phyloP scores from a whole-genome alignment of 1,140 invertebrate genomes.

The Caenorhabditis tropicalis region DNA sequence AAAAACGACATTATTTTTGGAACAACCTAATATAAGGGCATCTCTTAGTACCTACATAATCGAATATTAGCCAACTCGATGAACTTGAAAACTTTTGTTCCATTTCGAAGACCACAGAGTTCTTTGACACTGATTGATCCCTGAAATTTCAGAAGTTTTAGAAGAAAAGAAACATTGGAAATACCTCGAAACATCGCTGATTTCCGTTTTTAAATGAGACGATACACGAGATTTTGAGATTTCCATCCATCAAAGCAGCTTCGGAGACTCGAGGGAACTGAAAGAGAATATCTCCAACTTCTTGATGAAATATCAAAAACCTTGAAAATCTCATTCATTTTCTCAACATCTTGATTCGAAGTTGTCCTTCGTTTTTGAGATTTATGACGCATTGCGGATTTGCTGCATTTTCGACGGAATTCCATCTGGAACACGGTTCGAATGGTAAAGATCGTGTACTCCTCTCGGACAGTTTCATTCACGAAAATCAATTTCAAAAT shows the following conservation, averaged over 20 bases:
- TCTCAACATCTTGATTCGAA: conserved; percentile 7
- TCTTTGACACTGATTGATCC: conserved; percentile 8
- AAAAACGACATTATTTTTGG: too few species aligned
- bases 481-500: too few species aligned
- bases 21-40: too few species aligned
- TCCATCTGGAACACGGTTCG: conserved; percentile 20
- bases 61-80: conserved; percentile 17
- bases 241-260: background rate
- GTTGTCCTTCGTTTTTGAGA: background rate
- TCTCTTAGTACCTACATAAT: background rate
- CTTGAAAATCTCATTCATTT: conserved; percentile 16
- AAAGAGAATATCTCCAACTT: background rate
- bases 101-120: conserved; percentile 3
- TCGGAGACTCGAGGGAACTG: background rate
- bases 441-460: too few species aligned
- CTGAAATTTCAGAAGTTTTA: too few species aligned
- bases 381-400: conserved; percentile 32
- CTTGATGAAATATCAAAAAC: background rate
- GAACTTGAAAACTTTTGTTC: conserved; percentile 24
- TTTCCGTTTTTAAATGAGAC: conserved; percentile 20
- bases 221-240: background rate
- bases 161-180: too few species aligned
- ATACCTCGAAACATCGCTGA: conserved; percentile 9
- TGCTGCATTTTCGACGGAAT: conserved; percentile 21
- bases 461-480: too few species aligned